Percentiles rank a stretch among this genome's conserved stretches.
Evolutionary conservation across 2,113 vertebrate species (phyloP).

Genomic region (Gymnogyps californianus): DNA sequence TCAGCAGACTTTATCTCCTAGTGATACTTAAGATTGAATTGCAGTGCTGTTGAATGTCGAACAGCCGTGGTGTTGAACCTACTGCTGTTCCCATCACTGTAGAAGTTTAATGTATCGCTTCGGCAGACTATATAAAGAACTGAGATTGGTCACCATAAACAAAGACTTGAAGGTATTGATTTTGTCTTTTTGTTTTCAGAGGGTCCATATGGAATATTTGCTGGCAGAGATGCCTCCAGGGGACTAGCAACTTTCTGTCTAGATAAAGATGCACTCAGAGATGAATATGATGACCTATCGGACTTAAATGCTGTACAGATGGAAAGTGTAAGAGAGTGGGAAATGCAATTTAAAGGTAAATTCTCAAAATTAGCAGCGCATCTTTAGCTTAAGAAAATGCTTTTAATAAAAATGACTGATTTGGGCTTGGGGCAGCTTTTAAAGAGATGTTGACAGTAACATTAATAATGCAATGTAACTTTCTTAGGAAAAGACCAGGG

Average conservation of each 20-base stretch:
- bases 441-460: background rate
- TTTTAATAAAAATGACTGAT: background rate
- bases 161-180: constrained; percentile 13
- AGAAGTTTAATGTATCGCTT: background rate
- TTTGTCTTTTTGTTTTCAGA: constrained; percentile 75
- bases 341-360: constrained; percentile 99
- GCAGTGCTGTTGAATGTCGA: background rate
- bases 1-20: constrained; percentile 6
- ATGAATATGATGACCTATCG: constrained; percentile 96
- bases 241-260: constrained; percentile 98
- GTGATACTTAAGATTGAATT: background rate
- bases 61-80: background rate
- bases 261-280: constrained; percentile 92
- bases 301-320: constrained; percentile 98
- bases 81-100: background rate
- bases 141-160: background rate
- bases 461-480: background rate
- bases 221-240: constrained; percentile 94
- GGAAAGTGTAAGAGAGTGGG: constrained; percentile 99
- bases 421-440: background rate
- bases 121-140: background rate
- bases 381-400: background rate
- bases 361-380: background rate
- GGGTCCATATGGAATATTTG: constrained; percentile 96
- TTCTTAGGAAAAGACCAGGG: background rate